Conservation (phyloP, 2,797 vertebrate species). For the Xerus rutilus region DNA sequence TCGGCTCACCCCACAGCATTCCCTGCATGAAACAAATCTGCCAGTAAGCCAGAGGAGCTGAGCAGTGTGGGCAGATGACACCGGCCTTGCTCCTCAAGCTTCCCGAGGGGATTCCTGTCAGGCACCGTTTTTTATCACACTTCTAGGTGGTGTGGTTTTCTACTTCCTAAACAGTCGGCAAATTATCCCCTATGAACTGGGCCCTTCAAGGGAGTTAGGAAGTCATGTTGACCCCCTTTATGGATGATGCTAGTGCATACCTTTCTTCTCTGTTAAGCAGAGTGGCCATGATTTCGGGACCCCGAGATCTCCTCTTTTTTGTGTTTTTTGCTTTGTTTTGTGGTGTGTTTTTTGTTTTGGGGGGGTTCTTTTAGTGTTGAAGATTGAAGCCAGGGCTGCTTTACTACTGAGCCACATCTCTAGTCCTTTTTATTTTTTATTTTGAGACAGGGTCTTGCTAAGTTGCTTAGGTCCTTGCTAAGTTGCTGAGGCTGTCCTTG, state of each 20-base stretch:
- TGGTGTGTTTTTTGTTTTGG: no score
- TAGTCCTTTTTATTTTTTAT: no score
- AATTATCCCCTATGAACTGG: neutral
- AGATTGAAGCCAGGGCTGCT: no score
- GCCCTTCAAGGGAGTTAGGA: neutral
- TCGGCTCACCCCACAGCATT: neutral
- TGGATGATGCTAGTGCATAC: neutral
- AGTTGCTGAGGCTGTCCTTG: no score
- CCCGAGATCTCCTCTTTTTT: no score
- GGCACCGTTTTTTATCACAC: neutral
- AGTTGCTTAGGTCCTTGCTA: no score
- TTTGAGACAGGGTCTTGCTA: no score
- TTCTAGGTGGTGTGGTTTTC: neutral
- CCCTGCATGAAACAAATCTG: neutral
- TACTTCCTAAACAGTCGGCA: neutral
- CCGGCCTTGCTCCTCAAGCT: fast-evolving
- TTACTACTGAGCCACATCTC: no score
- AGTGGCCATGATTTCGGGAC: neutral
- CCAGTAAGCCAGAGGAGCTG: neutral
- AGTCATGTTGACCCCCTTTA: neutral
- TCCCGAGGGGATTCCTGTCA: neutral
- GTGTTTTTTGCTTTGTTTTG: no score
- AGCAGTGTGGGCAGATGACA: neutral
- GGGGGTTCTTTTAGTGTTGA: no score
- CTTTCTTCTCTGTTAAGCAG: neutral